Evolutionary conservation across 1,140 invertebrate genomes (phyloP).

Genomic region (Drosophila nikananu): DNA sequence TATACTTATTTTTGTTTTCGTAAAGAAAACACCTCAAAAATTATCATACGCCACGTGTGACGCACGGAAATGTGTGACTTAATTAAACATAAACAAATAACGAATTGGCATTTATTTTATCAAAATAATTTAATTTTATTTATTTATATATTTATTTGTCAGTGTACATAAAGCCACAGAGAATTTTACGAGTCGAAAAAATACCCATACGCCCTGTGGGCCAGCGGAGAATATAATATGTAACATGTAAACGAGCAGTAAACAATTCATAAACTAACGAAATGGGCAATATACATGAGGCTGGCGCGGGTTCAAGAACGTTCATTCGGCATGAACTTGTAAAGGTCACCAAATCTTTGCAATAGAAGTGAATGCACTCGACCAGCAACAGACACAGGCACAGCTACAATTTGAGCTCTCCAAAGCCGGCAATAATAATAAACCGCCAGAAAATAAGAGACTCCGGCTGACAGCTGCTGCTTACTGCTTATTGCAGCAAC

Average conservation of each 20-base stretch:
- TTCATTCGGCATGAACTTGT: conserved; percentile 73
- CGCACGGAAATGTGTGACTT: neutral
- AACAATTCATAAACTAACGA: conserved; percentile 27
- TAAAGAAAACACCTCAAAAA: neutral
- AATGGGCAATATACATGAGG: conserved; percentile 14
- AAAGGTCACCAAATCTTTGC: conserved; percentile 64
- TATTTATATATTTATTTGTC: too few relatives aligned
- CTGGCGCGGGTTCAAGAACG: conserved; percentile 64
- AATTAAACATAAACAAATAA: neutral
- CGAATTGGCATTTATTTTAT: neutral
- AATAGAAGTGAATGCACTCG: conserved; percentile 76
- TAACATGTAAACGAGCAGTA: conserved; percentile 17
- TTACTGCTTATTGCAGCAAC: conserved; percentile 45
- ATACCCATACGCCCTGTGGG: conserved; percentile 22
- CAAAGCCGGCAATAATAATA: conserved; percentile 65
- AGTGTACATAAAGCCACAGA: neutral
- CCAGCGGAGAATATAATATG: neutral
- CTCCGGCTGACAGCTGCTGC: conserved; percentile 47
- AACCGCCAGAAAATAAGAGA: conserved; percentile 21
- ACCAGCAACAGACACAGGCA: conserved; percentile 17
- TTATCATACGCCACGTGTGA: neutral
- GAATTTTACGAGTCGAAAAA: neutral
- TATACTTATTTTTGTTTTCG: neutral
- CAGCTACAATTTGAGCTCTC: conserved; percentile 33
- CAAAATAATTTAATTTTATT: too few relatives aligned